phyloP scores from a whole-genome alignment of 2,113 vertebrate genomes.

The Noturus placidus region DNA sequence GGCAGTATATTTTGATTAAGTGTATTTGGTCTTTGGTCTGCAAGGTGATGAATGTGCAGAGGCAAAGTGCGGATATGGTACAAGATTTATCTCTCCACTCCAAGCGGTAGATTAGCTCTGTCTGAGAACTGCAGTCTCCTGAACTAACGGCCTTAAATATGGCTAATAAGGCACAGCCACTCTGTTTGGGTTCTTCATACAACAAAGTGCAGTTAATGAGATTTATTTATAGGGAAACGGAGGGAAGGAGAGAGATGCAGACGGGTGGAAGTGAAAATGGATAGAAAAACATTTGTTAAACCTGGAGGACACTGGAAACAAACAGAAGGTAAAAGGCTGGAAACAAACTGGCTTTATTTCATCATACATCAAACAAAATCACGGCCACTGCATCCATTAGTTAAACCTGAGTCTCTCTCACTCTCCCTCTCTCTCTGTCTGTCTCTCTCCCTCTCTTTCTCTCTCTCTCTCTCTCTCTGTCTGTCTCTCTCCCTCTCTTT shows the following conservation, averaged over 20 bases:
- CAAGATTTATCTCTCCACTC: conserved; percentile 33
- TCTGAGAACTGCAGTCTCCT: not conserved
- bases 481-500: not conserved
- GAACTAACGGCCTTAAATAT: not conserved
- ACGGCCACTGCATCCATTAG: not conserved
- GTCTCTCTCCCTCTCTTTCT: not conserved
- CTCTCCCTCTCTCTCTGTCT: not conserved
- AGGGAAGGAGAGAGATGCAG: not conserved
- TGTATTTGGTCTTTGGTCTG: conserved; percentile 30
- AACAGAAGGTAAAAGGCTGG: not conserved
- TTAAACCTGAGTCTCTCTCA: not conserved
- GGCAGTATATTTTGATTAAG: conserved; percentile 34
- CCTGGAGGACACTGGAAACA: not conserved
- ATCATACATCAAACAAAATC: not conserved
- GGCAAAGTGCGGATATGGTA: conserved; percentile 19
- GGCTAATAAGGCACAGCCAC: conserved; percentile 29
- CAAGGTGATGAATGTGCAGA: conserved; percentile 25
- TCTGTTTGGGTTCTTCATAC: not conserved
- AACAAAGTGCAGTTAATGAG: conserved; percentile 16
- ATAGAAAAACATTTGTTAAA: not conserved
- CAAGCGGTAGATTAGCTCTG: conserved; percentile 29
- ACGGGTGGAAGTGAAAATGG: not conserved
- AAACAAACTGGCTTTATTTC: not conserved
- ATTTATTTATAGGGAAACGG: not conserved
- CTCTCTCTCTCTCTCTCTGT: not conserved